These are phyloP conservation scores for Magallana angulata DNA, from an alignment of 1,140 invertebrate genomes.

Conservation along the genomic window DNA sequence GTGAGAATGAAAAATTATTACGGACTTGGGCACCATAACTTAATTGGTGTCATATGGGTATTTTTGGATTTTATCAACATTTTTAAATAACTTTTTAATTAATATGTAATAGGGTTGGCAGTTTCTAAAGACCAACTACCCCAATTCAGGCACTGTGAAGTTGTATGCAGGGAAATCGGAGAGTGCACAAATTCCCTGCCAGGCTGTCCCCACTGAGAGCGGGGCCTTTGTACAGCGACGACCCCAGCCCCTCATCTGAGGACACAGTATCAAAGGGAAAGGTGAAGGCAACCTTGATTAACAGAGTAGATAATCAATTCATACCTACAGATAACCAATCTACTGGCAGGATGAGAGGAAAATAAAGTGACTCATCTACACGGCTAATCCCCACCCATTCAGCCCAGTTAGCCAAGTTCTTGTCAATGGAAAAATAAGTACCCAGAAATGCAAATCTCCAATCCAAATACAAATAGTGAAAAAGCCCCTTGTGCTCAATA, in stretches of 20 bases:
- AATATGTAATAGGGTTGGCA: too few species aligned
- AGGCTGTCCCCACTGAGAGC: too few species aligned
- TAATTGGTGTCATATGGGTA: too few species aligned
- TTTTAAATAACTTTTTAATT: too few species aligned
- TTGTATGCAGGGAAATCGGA: too few species aligned
- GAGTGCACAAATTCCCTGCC: too few species aligned
- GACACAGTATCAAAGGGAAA: not conserved
- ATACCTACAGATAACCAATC: constrained; percentile 12
- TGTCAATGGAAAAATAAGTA: constrained; percentile 37
- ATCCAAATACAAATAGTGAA: not conserved
- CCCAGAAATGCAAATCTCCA: constrained; percentile 18
- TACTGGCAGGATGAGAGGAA: not conserved
- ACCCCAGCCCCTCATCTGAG: not conserved
- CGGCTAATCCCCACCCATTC: constrained; percentile 22
- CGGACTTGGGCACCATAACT: too few species aligned
- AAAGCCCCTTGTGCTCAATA: not conserved
- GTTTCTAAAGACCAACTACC: too few species aligned
- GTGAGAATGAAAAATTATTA: too few species aligned
- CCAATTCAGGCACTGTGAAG: too few species aligned
- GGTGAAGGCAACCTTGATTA: not conserved
- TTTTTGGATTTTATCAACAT: too few species aligned
- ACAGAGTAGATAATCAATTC: constrained; percentile 18
- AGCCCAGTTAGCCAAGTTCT: constrained; percentile 18
- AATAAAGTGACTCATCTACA: constrained; percentile 32
- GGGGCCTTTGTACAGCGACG: too few species aligned